Evolutionary conservation across 2,888 invertebrate species (phyloP).

Genomic region (Diarsia brunnea): DNA sequence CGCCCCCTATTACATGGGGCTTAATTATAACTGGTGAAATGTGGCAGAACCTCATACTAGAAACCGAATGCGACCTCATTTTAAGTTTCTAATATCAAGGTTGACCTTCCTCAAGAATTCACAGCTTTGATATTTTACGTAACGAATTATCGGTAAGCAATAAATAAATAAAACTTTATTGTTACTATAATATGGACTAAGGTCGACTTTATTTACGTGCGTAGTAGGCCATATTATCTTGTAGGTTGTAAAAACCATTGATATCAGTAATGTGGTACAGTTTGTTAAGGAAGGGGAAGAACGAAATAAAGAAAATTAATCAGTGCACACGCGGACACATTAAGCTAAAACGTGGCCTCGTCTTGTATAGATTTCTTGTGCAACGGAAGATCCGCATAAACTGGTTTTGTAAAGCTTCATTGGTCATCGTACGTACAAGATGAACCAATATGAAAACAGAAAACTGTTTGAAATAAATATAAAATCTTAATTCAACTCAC

Average conservation of each 20-base stretch:
- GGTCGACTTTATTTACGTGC: slow-evolving; percentile 33
- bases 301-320: background rate
- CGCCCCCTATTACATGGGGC: no score
- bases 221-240: slow-evolving; percentile 1
- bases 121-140: slow-evolving; percentile 44
- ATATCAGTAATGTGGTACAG: background rate
- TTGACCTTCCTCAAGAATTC: slow-evolving; percentile 33
- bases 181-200: slow-evolving; percentile 39
- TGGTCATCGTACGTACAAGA: no score
- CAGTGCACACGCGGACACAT: no score
- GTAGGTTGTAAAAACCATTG: slow-evolving; percentile 27
- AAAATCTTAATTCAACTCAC: background rate
- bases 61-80: slow-evolving; percentile 11
- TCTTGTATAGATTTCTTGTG: no score
- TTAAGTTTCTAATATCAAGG: slow-evolving; percentile 11
- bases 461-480: background rate
- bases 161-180: slow-evolving; percentile 58
- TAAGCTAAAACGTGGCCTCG: no score
- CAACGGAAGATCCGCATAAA: no score
- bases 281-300: background rate
- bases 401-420: no score
- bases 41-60: no score
- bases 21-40: no score
- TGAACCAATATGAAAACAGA: background rate
- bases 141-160: slow-evolving; percentile 39